Evolutionary conservation across 2,797 vertebrate species (phyloP), one percentile per base, ranked within the genome.

Genomic region (Tinamus major): DNA sequence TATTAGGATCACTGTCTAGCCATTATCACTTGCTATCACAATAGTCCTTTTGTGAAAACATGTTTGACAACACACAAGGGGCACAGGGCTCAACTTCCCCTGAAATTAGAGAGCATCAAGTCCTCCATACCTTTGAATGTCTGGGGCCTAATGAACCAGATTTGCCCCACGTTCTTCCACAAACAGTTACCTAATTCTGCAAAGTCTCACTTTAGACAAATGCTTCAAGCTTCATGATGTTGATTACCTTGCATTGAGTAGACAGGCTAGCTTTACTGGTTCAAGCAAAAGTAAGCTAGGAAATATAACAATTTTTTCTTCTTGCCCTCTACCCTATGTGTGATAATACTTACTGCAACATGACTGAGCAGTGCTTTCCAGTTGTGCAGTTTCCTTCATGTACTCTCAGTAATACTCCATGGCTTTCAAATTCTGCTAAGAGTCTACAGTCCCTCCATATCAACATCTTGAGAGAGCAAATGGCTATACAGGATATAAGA

Each of bases 241-340:
- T 90, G 65, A 20, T 11, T 33, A 9, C 18, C 23, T 67, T 33
- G 41, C 12, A 51, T 48, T 37, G 42, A 76, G 4, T 2, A 68
- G 26, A 48, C 20, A 56, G 46, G 29, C 5, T 64, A 26, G 14
- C 56, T 87, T 42, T 31, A 77, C 12, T 29, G 48, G 27, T 39
- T 68, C 44, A 51, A 27, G 21, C 13, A 74, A 24, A 65, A 77
- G 41, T 4, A 20, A 0, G 0, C 12, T 0, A 23, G 11, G 3
- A 67, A 67, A 29, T 78, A 56, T 31, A 56, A 56, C 53, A 63
- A 10, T 14, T 71, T 2, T n/a, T 27, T 67, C 44, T 56, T 55
- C 26, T 70, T 33, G 42, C 12, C 59, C 59, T 89, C 55, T 51
- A 64, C 8, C 46, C 26, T 10, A 0, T 1, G 3, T 55, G 51